A percentile compares a stretch with the other conserved stretches of the same genome.
Evolutionary conservation across 2,113 vertebrate species (phyloP).

Genomic region (Laterallus jamaicensis): DNA sequence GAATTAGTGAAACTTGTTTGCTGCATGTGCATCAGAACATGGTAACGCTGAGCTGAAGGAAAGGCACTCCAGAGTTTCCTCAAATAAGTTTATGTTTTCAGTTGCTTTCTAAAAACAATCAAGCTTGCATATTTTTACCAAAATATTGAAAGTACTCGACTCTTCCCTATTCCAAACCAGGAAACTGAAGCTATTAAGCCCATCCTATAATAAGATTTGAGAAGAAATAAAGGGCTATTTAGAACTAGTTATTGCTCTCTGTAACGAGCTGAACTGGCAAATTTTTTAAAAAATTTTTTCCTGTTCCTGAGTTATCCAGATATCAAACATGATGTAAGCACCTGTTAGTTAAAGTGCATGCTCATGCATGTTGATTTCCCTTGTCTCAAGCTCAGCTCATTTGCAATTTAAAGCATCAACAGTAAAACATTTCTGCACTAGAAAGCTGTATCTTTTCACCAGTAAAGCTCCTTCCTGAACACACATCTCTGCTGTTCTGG

Average conservation of each 20-base stretch:
- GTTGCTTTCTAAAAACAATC: constrained; percentile 10
- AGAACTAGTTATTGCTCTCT: background rate
- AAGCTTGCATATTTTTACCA: constrained; percentile 4
- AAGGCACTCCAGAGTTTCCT: background rate
- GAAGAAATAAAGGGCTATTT: constrained; percentile 6
- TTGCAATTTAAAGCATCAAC: background rate
- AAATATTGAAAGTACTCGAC: constrained; percentile 1
- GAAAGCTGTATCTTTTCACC: background rate
- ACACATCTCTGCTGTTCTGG: background rate
- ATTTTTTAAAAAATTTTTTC: background rate
- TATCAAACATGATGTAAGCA: background rate
- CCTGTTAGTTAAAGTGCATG: background rate
- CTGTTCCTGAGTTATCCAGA: background rate
- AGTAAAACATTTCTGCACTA: background rate
- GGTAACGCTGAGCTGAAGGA: background rate
- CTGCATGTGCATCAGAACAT: background rate
- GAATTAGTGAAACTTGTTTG: background rate
- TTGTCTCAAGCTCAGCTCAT: background rate
- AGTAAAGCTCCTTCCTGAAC: background rate
- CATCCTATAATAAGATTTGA: background rate
- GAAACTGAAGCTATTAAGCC: background rate
- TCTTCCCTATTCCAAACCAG: background rate
- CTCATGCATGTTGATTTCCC: background rate
- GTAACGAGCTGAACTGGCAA: background rate
- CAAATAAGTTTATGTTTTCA: constrained; percentile 10